These are phyloP conservation scores for Oreochromis tanganicae DNA, from an alignment of 2,113 vertebrate species.

Conservation along the genomic window DNA sequence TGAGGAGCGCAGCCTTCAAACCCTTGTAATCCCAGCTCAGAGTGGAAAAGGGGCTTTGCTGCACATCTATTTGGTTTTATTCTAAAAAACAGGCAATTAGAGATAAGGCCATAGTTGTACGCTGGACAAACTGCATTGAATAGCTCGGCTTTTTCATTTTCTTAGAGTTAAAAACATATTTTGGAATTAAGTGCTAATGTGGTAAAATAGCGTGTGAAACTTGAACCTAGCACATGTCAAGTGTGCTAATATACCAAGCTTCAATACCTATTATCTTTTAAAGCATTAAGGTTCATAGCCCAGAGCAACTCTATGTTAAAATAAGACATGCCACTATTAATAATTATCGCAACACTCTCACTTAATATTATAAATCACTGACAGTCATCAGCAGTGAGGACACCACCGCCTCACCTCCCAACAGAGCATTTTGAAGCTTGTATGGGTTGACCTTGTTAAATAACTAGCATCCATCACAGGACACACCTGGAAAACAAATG, in stretches of 20 bases:
- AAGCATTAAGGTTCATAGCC: neutral
- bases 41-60: conserved; percentile 43
- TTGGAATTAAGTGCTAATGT: conserved; percentile 11
- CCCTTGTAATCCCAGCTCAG: conserved; percentile 53
- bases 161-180: conserved; percentile 1
- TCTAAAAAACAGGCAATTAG: conserved; percentile 70
- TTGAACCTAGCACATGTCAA: conserved; percentile 6
- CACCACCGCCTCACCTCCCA: neutral
- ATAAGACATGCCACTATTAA: conserved; percentile 30
- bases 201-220: neutral
- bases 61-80: conserved; percentile 61
- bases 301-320: neutral
- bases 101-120: conserved; percentile 50
- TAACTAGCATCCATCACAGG: conserved; percentile 52
- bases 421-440: conserved; percentile 49
- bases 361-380: conserved; percentile 1
- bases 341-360: neutral
- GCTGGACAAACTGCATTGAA: conserved; percentile 18
- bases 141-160: neutral
- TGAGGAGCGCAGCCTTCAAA: conserved; percentile 29
- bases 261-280: neutral
- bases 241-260: neutral
- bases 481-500: conserved; percentile 58
- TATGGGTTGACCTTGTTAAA: conserved; percentile 64
- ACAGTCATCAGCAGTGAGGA: conserved; percentile 6